Evolutionary conservation across 2,888 invertebrate genomes (phyloP).

Genomic region (Himalopsyche anomala): DNA sequence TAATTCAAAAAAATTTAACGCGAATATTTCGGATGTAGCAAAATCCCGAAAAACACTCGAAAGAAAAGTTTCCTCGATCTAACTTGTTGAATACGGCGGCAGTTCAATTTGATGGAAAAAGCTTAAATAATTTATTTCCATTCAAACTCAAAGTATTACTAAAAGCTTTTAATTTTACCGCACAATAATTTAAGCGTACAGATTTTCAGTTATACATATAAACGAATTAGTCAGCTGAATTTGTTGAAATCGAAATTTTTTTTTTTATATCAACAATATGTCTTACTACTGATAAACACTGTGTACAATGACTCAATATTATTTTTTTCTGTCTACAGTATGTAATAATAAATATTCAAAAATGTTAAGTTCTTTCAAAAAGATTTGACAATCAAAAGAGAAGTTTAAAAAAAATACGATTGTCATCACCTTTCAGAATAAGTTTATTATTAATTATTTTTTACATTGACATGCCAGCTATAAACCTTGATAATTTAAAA

Average conservation of each 20-base stretch:
- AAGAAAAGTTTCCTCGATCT: constrained; percentile 9
- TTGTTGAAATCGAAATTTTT: not conserved
- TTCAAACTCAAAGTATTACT: not conserved
- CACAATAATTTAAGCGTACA: not conserved
- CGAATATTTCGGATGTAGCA: not conserved
- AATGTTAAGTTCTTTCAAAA: too few relatives aligned
- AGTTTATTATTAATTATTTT: too few relatives aligned
- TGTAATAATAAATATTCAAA: too few relatives aligned
- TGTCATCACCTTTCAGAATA: too few relatives aligned
- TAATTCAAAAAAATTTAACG: not conserved
- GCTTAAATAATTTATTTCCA: constrained; percentile 20
- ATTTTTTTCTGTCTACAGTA: too few relatives aligned
- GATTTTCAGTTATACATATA: not conserved
- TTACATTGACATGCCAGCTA: too few relatives aligned
- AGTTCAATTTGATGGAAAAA: constrained; percentile 16
- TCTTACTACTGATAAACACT: too few relatives aligned
- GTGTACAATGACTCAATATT: too few relatives aligned
- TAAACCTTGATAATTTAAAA: too few relatives aligned
- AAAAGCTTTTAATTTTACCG: constrained; percentile 26
- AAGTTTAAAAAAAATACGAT: too few relatives aligned
- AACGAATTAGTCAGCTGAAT: not conserved
- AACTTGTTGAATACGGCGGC: constrained; percentile 25
- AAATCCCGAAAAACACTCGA: not conserved
- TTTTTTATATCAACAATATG: too few relatives aligned
- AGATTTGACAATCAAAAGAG: too few relatives aligned